Evolutionary conservation across 2,888 invertebrate species (phyloP), one percentile per base, ranked within the genome.

Genomic region (Scotopteryx bipunctaria): DNA sequence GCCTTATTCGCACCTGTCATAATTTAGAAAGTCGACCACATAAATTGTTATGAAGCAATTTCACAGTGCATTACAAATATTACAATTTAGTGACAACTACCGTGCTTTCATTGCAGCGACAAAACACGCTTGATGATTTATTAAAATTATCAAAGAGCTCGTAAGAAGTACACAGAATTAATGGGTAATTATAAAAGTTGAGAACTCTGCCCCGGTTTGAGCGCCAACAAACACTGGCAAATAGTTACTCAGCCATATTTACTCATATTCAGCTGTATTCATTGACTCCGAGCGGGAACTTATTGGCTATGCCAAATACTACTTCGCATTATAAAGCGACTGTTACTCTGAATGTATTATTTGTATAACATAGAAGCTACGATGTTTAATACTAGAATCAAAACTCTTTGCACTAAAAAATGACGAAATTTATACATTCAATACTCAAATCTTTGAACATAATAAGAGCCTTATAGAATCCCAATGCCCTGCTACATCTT

Each of bases 1-100:
- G 70, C 64, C 66, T 70, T 63, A 65, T 68, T 67, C 63, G 64
- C 67, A 75, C 76, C 62, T 68, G 71, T 70, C 70, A 69, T 67
- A 64, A 72, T 69, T 66, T 67, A 71, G 71, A 75, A 73, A 72
- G 71, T 71, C 54, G 63, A 52, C 63, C 56, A 61, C 50, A 59
- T 65, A 64, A 67, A 64, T 66, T 59, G 61, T 60, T 64, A 69
- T 67, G 59, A 64, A 69, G 66, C 61, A 59, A 65, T 73, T 68
- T 61, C 55, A 55, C 60, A 56, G 58, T 54, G 61, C 62, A 59
- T 58, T 60, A 55, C 38, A 52, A 46, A 46, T 42, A 59, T 58
- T 60, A 55, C 38, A 52, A 46, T 48, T 42, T 31, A 51, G 54
- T 63, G 57, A 59, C 49, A 42, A 56, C 61, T 57, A 63, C 66